Conservation (phyloP, 2,797 vertebrate species). For the Tenualosa thibaudeaui region DNA sequence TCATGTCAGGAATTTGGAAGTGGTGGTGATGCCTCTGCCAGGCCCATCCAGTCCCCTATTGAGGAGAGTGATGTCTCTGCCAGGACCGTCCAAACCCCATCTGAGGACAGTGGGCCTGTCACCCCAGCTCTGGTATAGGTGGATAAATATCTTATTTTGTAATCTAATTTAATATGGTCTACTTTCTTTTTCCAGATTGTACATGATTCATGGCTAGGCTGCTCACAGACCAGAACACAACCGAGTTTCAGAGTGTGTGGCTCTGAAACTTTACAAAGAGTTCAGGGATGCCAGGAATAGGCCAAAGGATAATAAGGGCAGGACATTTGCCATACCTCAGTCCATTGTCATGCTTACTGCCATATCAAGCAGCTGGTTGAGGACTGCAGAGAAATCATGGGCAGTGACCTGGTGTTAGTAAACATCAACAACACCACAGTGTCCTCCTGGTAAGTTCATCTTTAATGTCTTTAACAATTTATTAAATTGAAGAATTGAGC, state of each 20-base stretch:
- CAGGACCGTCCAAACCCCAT: no score
- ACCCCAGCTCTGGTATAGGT: no score
- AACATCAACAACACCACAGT: conserved; percentile 42
- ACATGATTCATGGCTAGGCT: not conserved
- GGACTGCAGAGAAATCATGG: conserved; percentile 23
- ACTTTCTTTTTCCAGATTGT: not conserved
- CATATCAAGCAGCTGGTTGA: conserved; percentile 43
- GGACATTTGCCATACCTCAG: conserved; percentile 34
- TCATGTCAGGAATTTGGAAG: no score
- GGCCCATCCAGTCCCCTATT: no score
- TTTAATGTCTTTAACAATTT: conserved; percentile 2
- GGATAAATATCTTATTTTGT: no score
- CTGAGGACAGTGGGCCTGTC: no score
- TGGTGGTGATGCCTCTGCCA: no score
- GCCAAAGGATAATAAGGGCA: conserved; percentile 38
- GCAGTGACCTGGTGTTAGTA: conserved; percentile 35
- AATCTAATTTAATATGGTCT: no score
- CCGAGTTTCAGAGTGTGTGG: not conserved
- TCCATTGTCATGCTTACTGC: conserved; percentile 28
- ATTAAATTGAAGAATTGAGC: no score
- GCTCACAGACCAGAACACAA: not conserved
- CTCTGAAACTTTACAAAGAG: conserved; percentile 36
- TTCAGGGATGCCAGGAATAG: conserved; percentile 38
- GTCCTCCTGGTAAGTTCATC: conserved; percentile 39
- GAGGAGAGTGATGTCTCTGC: no score